Base-by-base conservation (phyloP, 2,113 vertebrate species). In the Apteryx mantelli region DNA sequence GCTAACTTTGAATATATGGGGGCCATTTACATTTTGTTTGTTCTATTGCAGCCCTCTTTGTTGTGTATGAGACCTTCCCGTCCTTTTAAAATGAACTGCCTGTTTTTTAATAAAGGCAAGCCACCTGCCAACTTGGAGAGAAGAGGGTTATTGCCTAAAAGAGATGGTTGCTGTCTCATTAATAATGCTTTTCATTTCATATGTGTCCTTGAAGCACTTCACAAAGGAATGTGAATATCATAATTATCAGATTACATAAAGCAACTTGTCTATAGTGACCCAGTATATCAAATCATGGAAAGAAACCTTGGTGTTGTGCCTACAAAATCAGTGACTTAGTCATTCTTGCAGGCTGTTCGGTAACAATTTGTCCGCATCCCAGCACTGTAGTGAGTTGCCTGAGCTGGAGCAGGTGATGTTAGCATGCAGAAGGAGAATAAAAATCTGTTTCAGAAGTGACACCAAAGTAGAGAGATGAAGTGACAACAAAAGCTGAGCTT, bases 1-100 rank as follows among this genome's bases (percentile, higher is more conserved):
- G 0, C 34, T 22, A 1, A 48, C 40, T 5, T 40, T 5, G 1
- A 1, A 8, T 44, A 1, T 1, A 6, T 1, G 15, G 46, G 30
- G 69, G 14, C 16, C 70, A 24, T 25, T 61, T 4, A 2, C 6
- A 0, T 13, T 73, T 34, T 44, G 16, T 50, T 56, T 7, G 1
- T 42, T 58, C 65, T 28, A 1, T 13, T 24, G 28, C 3, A 0
- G 28, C 65, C 42, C 10, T 66, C 40, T 42, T 30, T 28, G 1
- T 52, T 2, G 5, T 0, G 4, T 4, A 1, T 30, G 65, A 53
- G 60, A 34, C 55, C 84, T 25, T 20, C 16, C 53, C 20, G n/a
- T 70, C 85, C 46, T 68, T 48, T 52, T 10, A 3, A 7, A 64
- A 56, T 3, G 76, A 70, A 65, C 38, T 7, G 19, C 15, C 56